Conservation (phyloP, 2,888 invertebrate genomes). For the Lepidocyrtoides sp. region DNA sequence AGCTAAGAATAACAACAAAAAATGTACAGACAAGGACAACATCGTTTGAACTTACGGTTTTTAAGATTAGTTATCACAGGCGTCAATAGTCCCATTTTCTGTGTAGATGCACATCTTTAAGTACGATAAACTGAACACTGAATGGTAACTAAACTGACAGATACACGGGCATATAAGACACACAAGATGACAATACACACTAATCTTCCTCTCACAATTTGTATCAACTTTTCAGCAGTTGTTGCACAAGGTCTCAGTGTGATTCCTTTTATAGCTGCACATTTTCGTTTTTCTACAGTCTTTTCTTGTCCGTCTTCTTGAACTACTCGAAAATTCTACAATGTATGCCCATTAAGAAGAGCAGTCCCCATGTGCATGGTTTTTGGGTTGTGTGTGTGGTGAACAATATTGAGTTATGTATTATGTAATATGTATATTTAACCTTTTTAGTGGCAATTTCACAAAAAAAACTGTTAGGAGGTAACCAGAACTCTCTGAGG, state of each 20-base stretch:
- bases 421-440: slow-evolving; percentile 20
- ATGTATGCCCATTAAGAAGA: not conserved
- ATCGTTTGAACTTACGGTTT: not conserved
- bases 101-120: not conserved
- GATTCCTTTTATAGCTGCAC: slow-evolving; percentile 48
- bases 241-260: slow-evolving; percentile 55
- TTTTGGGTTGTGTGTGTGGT: not conserved
- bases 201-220: not conserved
- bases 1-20: slow-evolving; percentile 7
- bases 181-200: not conserved
- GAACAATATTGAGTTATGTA: not conserved
- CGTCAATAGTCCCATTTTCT: not conserved
- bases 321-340: not conserved
- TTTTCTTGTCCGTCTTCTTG: not conserved
- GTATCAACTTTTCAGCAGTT: slow-evolving; percentile 23
- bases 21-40: not conserved
- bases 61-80: no score
- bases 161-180: no score
- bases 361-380: not conserved
- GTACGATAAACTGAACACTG: not conserved
- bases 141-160: no score
- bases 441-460: slow-evolving; percentile 29
- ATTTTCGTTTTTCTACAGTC: slow-evolving; percentile 21
- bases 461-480: slow-evolving; percentile 49
- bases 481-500: slow-evolving; percentile 79